Evolutionary conservation across 2,113 vertebrate species (phyloP), one percentile per base, ranked within the genome.

Genomic region (Eulacestoma nigropectus): DNA sequence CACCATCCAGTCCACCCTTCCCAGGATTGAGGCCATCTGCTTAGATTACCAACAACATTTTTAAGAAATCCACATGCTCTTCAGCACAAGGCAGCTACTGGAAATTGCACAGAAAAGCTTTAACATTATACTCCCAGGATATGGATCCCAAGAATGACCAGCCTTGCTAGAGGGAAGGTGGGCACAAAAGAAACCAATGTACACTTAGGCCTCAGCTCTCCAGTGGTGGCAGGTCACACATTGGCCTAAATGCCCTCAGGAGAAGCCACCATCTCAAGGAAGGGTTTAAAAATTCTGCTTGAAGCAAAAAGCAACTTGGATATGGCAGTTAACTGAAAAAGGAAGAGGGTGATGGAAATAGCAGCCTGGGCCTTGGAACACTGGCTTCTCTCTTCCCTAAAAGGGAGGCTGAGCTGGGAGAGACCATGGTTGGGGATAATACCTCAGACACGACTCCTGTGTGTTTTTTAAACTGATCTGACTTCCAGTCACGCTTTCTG

Each of bases 11-110:
- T 1, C 29, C 75, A 25, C 7, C 42, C n/a, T 82, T 39, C 53
- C 82, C 49, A 52, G 44, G 42, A 47, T 1, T 9, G 12, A 78
- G 42, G 44, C 65, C 35, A 75, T 7, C 49, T 32, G 12, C 41
- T 76, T 8, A 1, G 3, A 33, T 19, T 7, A 65, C 5, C 27
- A 46, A 0, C 3, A 2, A 21, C 12, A 30, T 29, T 13, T 52
- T 35, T 1, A 83, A 62, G 17, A 18, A 67, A 46, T 13, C 5
- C 7, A 68, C 0, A 0, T 6, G 22, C 41, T 63, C n/a, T 65
- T 33, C 42, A 75, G 35, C 4, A 44, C 27, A 63, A 68, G 13
- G 26, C 55, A 78, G 32, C 62, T 33, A 29, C 39, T 59, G 21
- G 47, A 42, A 85, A 53, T 59, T 35, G 16, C 27, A 10, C 0